Evolutionary conservation across 2,113 vertebrate species (phyloP).

Genomic region (Amphiprion ocellaris): DNA sequence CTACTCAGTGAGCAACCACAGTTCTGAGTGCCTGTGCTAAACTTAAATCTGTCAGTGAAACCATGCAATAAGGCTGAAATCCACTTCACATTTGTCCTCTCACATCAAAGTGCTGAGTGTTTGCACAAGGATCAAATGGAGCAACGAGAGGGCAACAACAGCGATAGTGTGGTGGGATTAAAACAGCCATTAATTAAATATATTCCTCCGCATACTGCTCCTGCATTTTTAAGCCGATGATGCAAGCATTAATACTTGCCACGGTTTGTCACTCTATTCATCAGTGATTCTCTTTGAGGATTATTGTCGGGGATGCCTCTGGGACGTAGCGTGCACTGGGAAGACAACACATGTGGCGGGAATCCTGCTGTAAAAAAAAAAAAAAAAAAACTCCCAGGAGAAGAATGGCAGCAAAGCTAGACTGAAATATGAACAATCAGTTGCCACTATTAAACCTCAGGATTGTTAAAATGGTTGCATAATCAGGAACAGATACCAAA

Average conservation of each 20-base stretch:
- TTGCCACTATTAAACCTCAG: constrained; percentile 25
- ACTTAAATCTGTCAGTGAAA: constrained; percentile 63
- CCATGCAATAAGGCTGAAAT: constrained; percentile 71
- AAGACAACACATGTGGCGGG: constrained; percentile 49
- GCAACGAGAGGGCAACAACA: constrained; percentile 72
- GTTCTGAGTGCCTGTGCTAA: constrained; percentile 28
- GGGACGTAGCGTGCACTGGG: constrained; percentile 60
- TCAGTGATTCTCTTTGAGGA: constrained; percentile 84
- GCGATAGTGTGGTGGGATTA: constrained; percentile 69
- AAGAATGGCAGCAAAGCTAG: constrained; percentile 21
- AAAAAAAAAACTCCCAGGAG: constrained; percentile 17
- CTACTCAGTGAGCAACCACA: constrained; percentile 33
- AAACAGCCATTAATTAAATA: constrained; percentile 80
- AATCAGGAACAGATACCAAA: not conserved
- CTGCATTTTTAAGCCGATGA: constrained; percentile 74
- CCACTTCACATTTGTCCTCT: constrained; percentile 69
- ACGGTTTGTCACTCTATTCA: constrained; percentile 76
- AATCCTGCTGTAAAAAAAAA: constrained; percentile 14
- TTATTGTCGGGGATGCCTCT: constrained; percentile 68
- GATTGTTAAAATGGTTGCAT: constrained; percentile 17
- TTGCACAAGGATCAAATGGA: constrained; percentile 76
- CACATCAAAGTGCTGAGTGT: constrained; percentile 75
- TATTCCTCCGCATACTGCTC: constrained; percentile 68
- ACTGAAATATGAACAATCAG: constrained; percentile 24
- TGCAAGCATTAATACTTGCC: constrained; percentile 69